phyloP scores from a whole-genome alignment of 2,888 invertebrate species.

The Mesoligia furuncula region DNA sequence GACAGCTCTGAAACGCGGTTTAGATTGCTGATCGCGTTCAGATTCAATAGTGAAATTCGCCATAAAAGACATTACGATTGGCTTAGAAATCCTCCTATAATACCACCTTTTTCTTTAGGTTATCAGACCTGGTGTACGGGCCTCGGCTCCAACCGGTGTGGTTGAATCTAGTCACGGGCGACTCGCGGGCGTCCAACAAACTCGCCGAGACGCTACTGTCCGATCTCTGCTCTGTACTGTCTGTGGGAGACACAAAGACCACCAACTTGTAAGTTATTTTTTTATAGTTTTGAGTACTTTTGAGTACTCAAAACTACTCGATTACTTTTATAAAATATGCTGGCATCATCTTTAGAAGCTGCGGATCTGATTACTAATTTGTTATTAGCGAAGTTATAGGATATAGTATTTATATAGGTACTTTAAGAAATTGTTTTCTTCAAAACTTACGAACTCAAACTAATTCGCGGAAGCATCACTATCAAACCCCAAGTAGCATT shows the following conservation, averaged over 20 bases:
- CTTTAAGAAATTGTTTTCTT: not conserved
- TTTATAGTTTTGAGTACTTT: not conserved
- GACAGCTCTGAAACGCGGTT: not conserved
- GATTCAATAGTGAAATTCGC: not conserved
- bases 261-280: constrained; percentile 96
- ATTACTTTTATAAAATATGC: not conserved
- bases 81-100: not conserved
- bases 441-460: not conserved
- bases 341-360: not conserved
- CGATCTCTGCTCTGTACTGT: constrained; percentile 92
- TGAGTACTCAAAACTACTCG: no score
- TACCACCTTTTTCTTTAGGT: constrained; percentile 76
- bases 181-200: constrained; percentile 73
- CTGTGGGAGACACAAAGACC: constrained; percentile 94
- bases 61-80: not conserved
- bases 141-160: constrained; percentile 93
- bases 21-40: not conserved
- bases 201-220: constrained; percentile 80
- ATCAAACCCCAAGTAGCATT: not conserved
- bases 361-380: not conserved
- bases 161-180: constrained; percentile 89
- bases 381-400: not conserved
- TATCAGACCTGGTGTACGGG: constrained; percentile 92
- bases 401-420: not conserved
- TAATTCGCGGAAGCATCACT: not conserved